Base-by-base conservation (phyloP, 2,888 invertebrate species). In the Boloria selene region DNA sequence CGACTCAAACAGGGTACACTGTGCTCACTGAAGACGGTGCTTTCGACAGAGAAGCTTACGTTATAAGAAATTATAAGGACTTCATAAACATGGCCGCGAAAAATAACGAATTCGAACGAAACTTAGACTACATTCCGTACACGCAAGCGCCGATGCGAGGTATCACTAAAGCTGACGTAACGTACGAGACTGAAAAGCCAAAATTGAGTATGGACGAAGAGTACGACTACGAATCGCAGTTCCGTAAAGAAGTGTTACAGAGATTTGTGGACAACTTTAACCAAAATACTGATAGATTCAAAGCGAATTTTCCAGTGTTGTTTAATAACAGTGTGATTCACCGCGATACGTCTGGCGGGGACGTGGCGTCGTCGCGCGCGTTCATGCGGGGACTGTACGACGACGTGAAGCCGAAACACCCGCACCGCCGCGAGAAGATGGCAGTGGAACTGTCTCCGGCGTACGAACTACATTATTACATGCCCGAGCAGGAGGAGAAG, bases 391-490 rank as follows among this genome's bases (percentile, higher is more conserved):
- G 69, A 13, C 47, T 60, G 4, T 69, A 69, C 13, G 60, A 13
- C 7, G 52, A 61, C 18, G 14, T 60, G 4, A 65, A 62, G 42
- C 18, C 62, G 0, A 69, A 61, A 26, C 22, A 22, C 3, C n/a
- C 54, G 16, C 72, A 62, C 22, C 75, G 81, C 72, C 87, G 88
- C 65, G 88, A 86, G 5, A 80, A 79, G 42, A 60, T 80, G 18
- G 82, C 83, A 0, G 83, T 88, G 0, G 89, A 90, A 49, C 74
- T 90, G 53, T 83, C 89, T 0, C 88, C 91, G 0, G 86, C 85
- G 0, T 92, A 90, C 74, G 91, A 91, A 78, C 78, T 92, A 64
- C 88, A 88, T 68, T 92, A 90, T 74, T 92, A 87, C 75, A 82
- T 90, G 22, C 89, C 90, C 0, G 90, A 89, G 1, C 85, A 90